Evolutionary conservation across 2,888 invertebrate genomes (phyloP), one percentile per base, ranked within the genome.

Genomic region (Volucella inflata): DNA sequence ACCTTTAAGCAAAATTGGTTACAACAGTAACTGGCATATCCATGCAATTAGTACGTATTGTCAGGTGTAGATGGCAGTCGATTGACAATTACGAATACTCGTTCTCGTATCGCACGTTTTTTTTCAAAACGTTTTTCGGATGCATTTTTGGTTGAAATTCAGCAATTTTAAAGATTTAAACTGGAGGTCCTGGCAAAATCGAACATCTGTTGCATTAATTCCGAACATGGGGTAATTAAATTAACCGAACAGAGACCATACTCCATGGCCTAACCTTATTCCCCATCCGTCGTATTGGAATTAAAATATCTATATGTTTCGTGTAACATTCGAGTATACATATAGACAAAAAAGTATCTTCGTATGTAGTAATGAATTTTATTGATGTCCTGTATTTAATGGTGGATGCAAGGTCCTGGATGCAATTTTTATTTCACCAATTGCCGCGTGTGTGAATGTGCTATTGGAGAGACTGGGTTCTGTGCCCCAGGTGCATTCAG

Each of bases 201-300:
- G 40, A 40, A 70, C 83, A 83, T 74, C 78, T 79, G 83, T 83
- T 83, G 83, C 74, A 72, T 79, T 79, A 70, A 83, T 83, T 74
- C 68, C 16, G 53, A 46, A 68, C 48, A 78, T 67, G 14, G 38
- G 42, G 59, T 44, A 67, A 77, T 77, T 55, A 77, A 82, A 82
- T 82, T 72, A 82, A 71, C 55, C 71, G 46, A 67, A 4, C 6
- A 30, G 30, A 30, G 6, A 30, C 30, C 30, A 30, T 30, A 30
- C 38, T 60, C 65, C 53, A 40, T 68, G 12, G 42, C 38, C 71
- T 14, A 60, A 64, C 38, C 40, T 51, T 65, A 0, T 30, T 30
- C 30, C 50, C 57, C 42, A 17, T 46, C 44, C 48, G 12, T 72
- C 44, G 65, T 53, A 53, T 40, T 21, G 14, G 17, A 9, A 14